Base-by-base conservation (phyloP, 1,140 invertebrate genomes). In the Penaeus japonicus region DNA sequence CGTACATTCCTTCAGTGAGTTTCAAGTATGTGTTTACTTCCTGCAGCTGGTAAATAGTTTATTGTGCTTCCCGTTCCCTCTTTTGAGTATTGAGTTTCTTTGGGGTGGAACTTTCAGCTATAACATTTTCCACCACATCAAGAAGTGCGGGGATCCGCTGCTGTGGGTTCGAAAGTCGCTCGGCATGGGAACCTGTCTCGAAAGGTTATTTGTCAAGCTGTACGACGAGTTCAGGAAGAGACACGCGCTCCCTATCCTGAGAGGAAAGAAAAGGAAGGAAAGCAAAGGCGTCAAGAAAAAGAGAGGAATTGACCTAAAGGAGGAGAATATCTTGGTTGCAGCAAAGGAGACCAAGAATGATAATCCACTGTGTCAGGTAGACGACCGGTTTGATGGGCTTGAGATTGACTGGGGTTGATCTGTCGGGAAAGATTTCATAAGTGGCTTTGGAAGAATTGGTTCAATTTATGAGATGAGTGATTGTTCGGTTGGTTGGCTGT, bases 1-100 rank as follows among this genome's bases (percentile, higher is more conserved):
- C 47, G 87, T 88, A 27, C 87, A 88, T 88, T 80, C 80, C 30
- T 88, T 88, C 54, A 84, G 87, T 84, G 87, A 88, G 54, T 88
- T 83, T 54, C 87, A 88, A 24, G 65, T 70, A 47, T 88, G 87
- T 39, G 73, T 88, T 53, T 88, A 88, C 47, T 88, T 88, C 55
- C 18, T 88, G 32, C 87, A 88, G 35, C 80, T 88, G 1, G 27
- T 88, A 22, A 88, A 88, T 73, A 88, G 80, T 84, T 77, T 88
- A n/a, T 24, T 88, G 20, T 70, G 87, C 24, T 83, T 53, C 30
- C 87, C 87, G 2, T 88, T 88, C 47, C 87, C 87, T 27, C 55
- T 88, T 53, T 55, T 88, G 2, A 88, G 87, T 62, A 55, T 88
- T 59, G 87, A 88, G 32, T 62, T 57, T 32, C 70, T 88, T 1